These are phyloP conservation scores for Melanotus villosus DNA, from an alignment of 2,888 invertebrate species.

Conservation along the genomic window DNA sequence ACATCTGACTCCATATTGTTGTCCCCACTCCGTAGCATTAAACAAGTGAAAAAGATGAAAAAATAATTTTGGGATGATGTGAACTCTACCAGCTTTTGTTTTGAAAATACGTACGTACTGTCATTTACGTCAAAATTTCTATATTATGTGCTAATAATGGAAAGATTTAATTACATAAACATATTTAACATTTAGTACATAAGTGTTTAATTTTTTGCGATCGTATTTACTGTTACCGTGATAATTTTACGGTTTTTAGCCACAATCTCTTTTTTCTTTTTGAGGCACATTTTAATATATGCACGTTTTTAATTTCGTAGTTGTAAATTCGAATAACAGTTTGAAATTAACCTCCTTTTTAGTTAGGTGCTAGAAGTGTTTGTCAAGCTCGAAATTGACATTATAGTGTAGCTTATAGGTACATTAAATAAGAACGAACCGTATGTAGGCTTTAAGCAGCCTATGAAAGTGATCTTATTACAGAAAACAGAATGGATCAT, in stretches of 20 bases:
- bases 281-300: neutral
- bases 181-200: neutral
- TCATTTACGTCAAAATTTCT: conserved; percentile 59
- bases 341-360: conserved; percentile 14
- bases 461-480: conserved; percentile 18
- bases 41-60: conserved; percentile 53
- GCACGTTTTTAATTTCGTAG: neutral
- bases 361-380: neutral
- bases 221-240: conserved; percentile 15
- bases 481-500: conserved; percentile 77
- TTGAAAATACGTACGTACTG: conserved; percentile 60
- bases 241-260: conserved; percentile 29
- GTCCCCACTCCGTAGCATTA: conserved; percentile 35
- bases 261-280: neutral
- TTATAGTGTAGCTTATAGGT: neutral
- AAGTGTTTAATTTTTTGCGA: conserved; percentile 8
- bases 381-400: neutral
- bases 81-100: conserved; percentile 58
- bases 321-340: neutral
- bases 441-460: neutral
- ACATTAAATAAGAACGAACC: neutral
- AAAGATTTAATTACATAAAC: conserved; percentile 26
- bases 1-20: conserved; percentile 35
- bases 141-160: conserved; percentile 33
- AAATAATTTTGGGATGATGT: conserved; percentile 53